phyloP scores from a whole-genome alignment of 2,113 vertebrate species.

The Tupaia tana region DNA sequence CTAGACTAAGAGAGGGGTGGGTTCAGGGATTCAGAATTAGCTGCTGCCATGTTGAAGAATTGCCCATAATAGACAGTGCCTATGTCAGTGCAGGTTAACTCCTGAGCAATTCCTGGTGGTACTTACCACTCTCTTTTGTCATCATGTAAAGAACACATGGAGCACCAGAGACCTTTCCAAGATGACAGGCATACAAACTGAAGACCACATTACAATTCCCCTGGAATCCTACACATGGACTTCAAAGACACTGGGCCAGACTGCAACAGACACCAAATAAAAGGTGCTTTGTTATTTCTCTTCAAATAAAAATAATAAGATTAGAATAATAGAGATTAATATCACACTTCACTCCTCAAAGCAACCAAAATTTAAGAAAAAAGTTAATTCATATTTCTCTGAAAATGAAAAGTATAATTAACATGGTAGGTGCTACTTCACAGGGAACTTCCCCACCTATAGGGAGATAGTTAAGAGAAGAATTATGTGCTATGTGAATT shows the following conservation, averaged over 20 bases:
- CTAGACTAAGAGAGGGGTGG: neutral
- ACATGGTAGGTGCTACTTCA: neutral
- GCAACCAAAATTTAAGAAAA: slow-evolving; percentile 12
- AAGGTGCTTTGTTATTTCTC: neutral
- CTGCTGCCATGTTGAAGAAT: neutral
- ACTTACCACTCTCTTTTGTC: neutral
- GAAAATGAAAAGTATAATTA: slow-evolving; percentile 26
- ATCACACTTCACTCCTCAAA: slow-evolving; percentile 23
- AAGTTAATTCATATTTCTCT: slow-evolving; percentile 31
- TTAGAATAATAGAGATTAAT: neutral
- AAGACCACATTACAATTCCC: neutral
- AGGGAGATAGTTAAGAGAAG: slow-evolving; percentile 4
- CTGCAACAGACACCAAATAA: neutral
- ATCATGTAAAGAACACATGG: neutral
- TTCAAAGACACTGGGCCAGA: neutral
- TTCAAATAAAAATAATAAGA: slow-evolving; percentile 36
- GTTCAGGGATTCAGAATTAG: neutral
- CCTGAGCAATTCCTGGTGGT: neutral
- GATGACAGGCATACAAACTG: neutral
- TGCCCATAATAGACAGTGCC: neutral
- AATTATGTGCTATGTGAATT: neutral
- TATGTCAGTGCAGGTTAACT: neutral
- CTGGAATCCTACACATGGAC: neutral
- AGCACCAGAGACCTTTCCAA: neutral
- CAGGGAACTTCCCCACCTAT: neutral